These are phyloP conservation scores for Adrianichthys oophorus DNA, from an alignment of 2,797 vertebrate species.

Conservation along the genomic window DNA sequence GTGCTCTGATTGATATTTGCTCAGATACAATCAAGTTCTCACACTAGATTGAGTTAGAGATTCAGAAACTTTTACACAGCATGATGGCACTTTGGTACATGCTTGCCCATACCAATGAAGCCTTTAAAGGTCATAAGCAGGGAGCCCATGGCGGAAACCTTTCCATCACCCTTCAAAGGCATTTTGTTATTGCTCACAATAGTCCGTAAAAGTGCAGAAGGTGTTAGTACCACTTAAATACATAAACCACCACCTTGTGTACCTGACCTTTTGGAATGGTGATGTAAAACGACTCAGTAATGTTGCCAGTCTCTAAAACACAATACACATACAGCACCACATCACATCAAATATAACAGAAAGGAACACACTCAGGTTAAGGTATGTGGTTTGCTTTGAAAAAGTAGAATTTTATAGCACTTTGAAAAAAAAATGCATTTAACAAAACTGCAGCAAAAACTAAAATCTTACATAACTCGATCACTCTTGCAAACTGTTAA, in stretches of 20 bases:
- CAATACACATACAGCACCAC: conserved; percentile 43
- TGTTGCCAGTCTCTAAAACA: conserved; percentile 73
- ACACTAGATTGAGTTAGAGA: neutral
- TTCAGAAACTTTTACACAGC: conserved; percentile 5
- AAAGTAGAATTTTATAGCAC: too few relatives aligned
- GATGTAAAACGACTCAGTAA: conserved; percentile 67
- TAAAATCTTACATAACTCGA: too few relatives aligned
- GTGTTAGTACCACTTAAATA: conserved; percentile 57
- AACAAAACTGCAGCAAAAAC: too few relatives aligned
- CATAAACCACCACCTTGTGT: conserved; percentile 40
- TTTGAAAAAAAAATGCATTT: too few relatives aligned
- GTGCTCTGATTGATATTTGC: conserved; percentile 33
- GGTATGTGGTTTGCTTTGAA: too few relatives aligned
- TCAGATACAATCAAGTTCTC: neutral
- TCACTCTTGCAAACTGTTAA: too few relatives aligned
- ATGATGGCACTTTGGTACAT: neutral
- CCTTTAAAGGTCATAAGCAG: conserved; percentile 37
- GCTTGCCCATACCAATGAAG: conserved; percentile 15
- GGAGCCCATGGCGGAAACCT: conserved; percentile 14
- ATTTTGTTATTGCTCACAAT: conserved; percentile 34
- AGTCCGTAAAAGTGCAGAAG: conserved; percentile 12
- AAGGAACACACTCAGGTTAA: neutral
- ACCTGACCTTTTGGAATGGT: conserved; percentile 70
- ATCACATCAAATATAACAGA: conserved; percentile 22
- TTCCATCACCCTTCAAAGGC: conserved; percentile 11